A percentile compares a stretch with the other conserved stretches of the same genome.
Evolutionary conservation across 2,797 vertebrate species (phyloP).

Genomic region (Knipowitschia caucasica): DNA sequence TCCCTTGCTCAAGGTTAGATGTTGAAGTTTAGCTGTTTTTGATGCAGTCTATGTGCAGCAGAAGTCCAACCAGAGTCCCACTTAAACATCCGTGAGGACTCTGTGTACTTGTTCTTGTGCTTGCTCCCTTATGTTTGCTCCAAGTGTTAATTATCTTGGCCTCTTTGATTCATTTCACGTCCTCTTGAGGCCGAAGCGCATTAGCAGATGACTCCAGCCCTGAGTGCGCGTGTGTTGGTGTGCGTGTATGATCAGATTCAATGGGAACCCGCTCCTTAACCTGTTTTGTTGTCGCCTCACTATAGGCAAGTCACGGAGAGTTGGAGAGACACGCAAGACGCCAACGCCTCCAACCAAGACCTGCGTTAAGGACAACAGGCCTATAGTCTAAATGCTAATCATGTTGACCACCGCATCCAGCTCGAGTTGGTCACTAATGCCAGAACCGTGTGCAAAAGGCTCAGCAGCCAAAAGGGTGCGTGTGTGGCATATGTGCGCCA

Average conservation of each 20-base stretch:
- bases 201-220: constrained; percentile 2
- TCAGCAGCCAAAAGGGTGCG: background rate
- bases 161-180: constrained; percentile 9
- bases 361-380: background rate
- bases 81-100: background rate
- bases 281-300: background rate
- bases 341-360: too few species aligned
- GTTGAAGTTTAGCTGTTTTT: background rate
- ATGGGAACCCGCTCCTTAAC: constrained; percentile 9
- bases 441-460: background rate
- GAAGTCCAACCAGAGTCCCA: background rate
- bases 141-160: constrained; percentile 5
- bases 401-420: background rate
- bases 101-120: background rate
- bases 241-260: constrained; percentile 5
- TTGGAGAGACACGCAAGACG: background rate
- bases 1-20: background rate
- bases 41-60: background rate
- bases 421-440: background rate
- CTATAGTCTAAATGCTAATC: constrained; percentile 13
- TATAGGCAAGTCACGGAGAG: background rate
- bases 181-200: constrained; percentile 6
- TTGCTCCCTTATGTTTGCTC: background rate
- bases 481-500: constrained; percentile 1
- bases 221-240: background rate